These are phyloP conservation scores for Spea hammondii DNA, from an alignment of 2,797 vertebrate genomes.

Conservation along the genomic window DNA sequence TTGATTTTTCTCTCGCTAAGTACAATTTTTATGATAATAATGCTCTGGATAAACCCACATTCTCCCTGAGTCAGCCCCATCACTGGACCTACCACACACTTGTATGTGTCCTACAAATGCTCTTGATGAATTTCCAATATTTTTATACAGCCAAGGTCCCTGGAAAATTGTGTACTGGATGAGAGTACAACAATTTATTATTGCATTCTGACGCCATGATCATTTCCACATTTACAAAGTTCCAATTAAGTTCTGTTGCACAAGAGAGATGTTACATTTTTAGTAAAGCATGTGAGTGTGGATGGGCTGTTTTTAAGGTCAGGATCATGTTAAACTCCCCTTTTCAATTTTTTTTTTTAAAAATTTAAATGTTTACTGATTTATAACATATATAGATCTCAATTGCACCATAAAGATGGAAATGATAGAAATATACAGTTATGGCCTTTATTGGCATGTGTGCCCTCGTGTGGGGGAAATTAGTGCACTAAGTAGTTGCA, in stretches of 20 bases:
- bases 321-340: constrained; percentile 39
- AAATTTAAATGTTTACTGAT: constrained; percentile 42
- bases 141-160: constrained; percentile 4
- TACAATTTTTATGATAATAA: background rate
- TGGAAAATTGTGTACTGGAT: constrained; percentile 20
- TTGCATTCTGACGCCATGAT: constrained; percentile 27
- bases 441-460: constrained; percentile 45
- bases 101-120: constrained; percentile 5
- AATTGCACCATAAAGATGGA: constrained; percentile 41
- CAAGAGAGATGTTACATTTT: constrained; percentile 39
- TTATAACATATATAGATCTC: constrained; percentile 44
- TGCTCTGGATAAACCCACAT: background rate
- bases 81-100: background rate
- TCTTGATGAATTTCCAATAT: background rate
- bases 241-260: constrained; percentile 3
- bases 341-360: constrained; percentile 11
- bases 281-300: constrained; percentile 18
- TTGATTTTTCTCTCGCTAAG: background rate
- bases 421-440: constrained; percentile 41
- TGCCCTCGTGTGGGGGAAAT: constrained; percentile 46
- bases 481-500: constrained; percentile 11
- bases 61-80: background rate
- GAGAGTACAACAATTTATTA: constrained; percentile 1
- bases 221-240: constrained; percentile 37
- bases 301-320: constrained; percentile 34